phyloP scores from a whole-genome alignment of 1,140 invertebrate species.

The Chelonus insularis region DNA sequence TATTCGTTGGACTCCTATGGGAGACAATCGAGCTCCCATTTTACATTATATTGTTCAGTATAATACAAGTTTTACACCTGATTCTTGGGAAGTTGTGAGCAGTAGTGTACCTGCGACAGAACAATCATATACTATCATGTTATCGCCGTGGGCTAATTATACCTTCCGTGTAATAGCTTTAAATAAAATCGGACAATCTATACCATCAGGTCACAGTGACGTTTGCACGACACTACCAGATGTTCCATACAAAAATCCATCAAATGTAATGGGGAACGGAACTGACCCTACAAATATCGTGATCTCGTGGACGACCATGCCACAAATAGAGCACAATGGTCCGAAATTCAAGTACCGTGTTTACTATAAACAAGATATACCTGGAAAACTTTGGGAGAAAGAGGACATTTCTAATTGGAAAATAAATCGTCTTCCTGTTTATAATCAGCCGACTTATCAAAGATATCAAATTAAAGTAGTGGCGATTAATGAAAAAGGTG shows the following conservation, averaged over 20 bases:
- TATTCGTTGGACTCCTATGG: constrained; percentile 83
- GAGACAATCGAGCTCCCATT: constrained; percentile 94
- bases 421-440: constrained; percentile 67
- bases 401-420: constrained; percentile 80
- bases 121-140: constrained; percentile 71
- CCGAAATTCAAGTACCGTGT: constrained; percentile 91
- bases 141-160: constrained; percentile 94
- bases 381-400: constrained; percentile 71
- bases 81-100: constrained; percentile 82
- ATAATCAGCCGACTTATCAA: constrained; percentile 90
- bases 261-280: constrained; percentile 90
- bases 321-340: constrained; percentile 94
- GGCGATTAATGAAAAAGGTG: constrained; percentile 88
- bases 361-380: constrained; percentile 80
- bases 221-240: constrained; percentile 86
- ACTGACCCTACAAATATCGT: constrained; percentile 86
- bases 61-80: constrained; percentile 93
- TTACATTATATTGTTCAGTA: constrained; percentile 89
- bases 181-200: constrained; percentile 91
- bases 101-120: constrained; percentile 80
- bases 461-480: constrained; percentile 90
- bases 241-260: constrained; percentile 92
- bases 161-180: constrained; percentile 92
- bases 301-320: constrained; percentile 95
- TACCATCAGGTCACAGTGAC: constrained; percentile 77